phyloP scores from a whole-genome alignment of 2,888 invertebrate species.

The Eurois occulta region DNA sequence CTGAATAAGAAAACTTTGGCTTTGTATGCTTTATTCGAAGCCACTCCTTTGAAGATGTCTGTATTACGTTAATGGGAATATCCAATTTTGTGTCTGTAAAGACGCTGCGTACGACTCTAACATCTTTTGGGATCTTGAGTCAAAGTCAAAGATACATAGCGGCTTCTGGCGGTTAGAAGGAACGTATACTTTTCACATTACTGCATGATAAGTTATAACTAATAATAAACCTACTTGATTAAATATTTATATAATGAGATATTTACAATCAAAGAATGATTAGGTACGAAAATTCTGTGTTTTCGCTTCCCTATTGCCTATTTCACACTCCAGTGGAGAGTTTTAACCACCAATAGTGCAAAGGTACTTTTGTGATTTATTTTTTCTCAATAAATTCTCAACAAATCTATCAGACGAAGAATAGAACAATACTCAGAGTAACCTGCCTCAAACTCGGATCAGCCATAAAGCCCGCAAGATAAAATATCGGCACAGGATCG shows the following conservation, averaged over 20 bases:
- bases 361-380: neutral
- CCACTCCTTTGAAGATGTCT: constrained; percentile 55
- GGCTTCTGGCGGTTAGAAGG: neutral
- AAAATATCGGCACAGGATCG: constrained; percentile 66
- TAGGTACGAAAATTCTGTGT: neutral
- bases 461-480: constrained; percentile 64
- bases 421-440: constrained; percentile 40
- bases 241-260: neutral
- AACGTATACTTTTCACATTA: neutral
- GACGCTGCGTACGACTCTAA: constrained; percentile 14
- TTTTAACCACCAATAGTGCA: neutral
- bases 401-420: constrained; percentile 26
- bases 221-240: neutral
- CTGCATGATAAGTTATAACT: neutral
- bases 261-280: neutral
- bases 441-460: constrained; percentile 52
- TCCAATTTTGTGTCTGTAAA: constrained; percentile 36
- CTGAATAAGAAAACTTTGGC: constrained; percentile 54
- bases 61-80: constrained; percentile 56
- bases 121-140: constrained; percentile 19
- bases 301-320: neutral
- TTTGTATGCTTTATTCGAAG: constrained; percentile 39
- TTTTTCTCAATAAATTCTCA: constrained; percentile 25
- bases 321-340: neutral
- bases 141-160: neutral